Conservation (phyloP, 2,888 invertebrate genomes). For the Drosophila pseudotakahashii region DNA sequence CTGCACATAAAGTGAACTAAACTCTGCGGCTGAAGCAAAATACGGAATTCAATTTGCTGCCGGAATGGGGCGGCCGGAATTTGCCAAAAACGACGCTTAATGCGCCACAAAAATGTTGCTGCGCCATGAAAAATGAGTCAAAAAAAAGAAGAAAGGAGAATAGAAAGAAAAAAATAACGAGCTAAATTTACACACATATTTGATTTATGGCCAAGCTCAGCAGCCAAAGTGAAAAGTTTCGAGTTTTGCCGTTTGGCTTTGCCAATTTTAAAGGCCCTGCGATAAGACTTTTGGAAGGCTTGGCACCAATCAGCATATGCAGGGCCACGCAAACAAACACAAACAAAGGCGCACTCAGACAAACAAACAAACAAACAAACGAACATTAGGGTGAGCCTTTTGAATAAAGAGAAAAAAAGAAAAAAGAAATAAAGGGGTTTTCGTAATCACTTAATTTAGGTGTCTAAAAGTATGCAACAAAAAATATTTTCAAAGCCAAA, state of each 20-base stretch:
- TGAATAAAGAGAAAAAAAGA: background rate
- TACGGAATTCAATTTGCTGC: conserved; percentile 62
- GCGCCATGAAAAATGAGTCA: conserved; percentile 61
- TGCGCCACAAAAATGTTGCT: conserved; percentile 59
- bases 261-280: conserved; percentile 48
- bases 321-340: conserved; percentile 51
- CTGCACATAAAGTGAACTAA: conserved; percentile 56
- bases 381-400: conserved; percentile 8
- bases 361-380: conserved; percentile 5
- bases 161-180: conserved; percentile 10
- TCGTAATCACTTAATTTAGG: no score
- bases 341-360: conserved; percentile 22
- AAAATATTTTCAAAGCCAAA: background rate
- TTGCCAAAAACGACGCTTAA: conserved; percentile 54
- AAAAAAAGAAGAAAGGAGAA: conserved; percentile 11
- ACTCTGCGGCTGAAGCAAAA: conserved; percentile 31
- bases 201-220: conserved; percentile 59
- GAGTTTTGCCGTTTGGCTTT: conserved; percentile 39
- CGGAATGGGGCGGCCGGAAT: conserved; percentile 40
- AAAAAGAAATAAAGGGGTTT: no score
- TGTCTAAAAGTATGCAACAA: background rate
- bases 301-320: conserved; percentile 75
- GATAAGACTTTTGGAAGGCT: conserved; percentile 48
- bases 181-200: conserved; percentile 51
- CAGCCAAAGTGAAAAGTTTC: conserved; percentile 39